Evolutionary conservation across 2,797 vertebrate species (phyloP), one percentile per base, ranked within the genome.

Genomic region (Gorsachius magnificus): DNA sequence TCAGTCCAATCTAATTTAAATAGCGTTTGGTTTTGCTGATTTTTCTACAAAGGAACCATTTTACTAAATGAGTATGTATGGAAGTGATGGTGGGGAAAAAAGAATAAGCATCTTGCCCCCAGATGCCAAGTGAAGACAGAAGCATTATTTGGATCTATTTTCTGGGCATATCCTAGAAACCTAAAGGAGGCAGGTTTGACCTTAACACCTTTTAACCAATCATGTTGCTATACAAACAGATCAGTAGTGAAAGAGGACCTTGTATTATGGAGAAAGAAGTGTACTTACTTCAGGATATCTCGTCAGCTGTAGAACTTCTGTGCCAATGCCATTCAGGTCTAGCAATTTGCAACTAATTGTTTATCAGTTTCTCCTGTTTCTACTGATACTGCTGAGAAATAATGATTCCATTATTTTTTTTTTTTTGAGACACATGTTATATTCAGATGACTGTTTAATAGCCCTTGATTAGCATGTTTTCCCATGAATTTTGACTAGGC

Each of bases 181-280:
- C 15, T 56, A 6, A 11, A 72, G 31, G 16, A 57, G 16, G 6
- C 11, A 83, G 25, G 8, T 81, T 65, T 83, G 48, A 63, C 60
- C 26, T 43, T 38, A 86, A 45, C 3, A 6, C 5, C 20, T 22
- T 80, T 65, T 61, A 85, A 57, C 29, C 36, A 61, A 0, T 0
- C 25, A 13, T 3, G 1, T 12, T 48, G 35, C 61, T 56, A 4
- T 10, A 38, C 18, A 70, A 90, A 38, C 33, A 48, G 28, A 17
- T 45, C 60, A n/a, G 35, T 7, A 35, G 17, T 25, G 26, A 46
- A 70, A 53, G n/a, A 66, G 2, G 1, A 11, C 25, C 13, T 45
- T 25, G 16, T 25, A 14, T 22, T 16, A 4, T 5, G 3, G 41
- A 56, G 18, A 50, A 58, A 35, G 26, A 53, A 16, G 25, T 3